Evolutionary conservation across 2,888 invertebrate genomes (phyloP), one percentile per base, ranked within the genome.

Genomic region (Diaprepes abbreviatus): DNA sequence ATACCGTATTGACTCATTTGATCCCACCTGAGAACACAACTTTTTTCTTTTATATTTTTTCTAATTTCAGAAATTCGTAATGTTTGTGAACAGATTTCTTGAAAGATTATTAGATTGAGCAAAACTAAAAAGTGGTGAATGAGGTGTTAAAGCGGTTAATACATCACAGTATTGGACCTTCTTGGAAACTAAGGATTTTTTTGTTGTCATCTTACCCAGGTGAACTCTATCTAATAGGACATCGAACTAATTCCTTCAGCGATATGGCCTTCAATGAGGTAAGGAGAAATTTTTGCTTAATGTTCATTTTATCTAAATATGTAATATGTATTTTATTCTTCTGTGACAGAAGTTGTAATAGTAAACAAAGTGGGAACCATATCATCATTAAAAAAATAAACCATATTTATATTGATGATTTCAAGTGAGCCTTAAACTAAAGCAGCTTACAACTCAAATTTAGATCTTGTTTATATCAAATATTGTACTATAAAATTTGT

Each of bases 211-310:
- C 57, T 54, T 58, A n/a, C 48, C 57, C 50, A 57, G 50, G 63
- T 59, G 64, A 70, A 65, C 64, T 65, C 50, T 57, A 36, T 65
- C 50, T 57, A 36, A 33, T 31, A 85, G 85, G 85, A 85, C 85
- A 84, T 85, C 80, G 85, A 85, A 86, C 84, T 84, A 85, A 86
- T 84, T 85, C 85, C 87, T 86, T 86, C 85, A 86, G 36, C 64
- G 88, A 89, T 87, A 91, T 91, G 91, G 90, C 91, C 90, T 91
- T 91, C 89, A 91, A 91, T 89, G 90, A 91, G 90, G 91, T 91
- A 85, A 88, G 88, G 86, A 66, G 0, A 40, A 6, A 19, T 19
- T 10, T 43, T 24, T 24, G 24, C 24, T 19, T 43, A n/a, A 43
- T n/a, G 1, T 38, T n/a, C n/a, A n/a, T n/a, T n/a, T 38, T 35